Percentiles rank a stretch among this genome's conserved stretches.
These are phyloP conservation scores for Eretmocerus hayati DNA, from an alignment of 2,888 invertebrate species.

Conservation along the genomic window DNA sequence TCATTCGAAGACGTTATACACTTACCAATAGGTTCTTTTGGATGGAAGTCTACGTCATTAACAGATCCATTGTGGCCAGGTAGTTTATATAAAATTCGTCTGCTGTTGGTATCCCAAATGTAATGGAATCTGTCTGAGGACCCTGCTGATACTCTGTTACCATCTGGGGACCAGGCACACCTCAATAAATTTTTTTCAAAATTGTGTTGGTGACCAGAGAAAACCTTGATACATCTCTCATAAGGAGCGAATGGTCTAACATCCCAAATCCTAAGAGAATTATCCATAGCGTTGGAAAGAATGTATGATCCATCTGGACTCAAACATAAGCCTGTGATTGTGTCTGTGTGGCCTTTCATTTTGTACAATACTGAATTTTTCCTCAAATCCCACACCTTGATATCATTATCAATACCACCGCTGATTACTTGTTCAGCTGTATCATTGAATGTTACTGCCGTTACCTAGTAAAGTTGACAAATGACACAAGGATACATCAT, in stretches of 20 bases:
- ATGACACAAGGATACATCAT: not conserved
- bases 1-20: constrained; percentile 1
- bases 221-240: constrained; percentile 87
- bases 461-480: constrained; percentile 50
- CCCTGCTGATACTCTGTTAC: constrained; percentile 83
- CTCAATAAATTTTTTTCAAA: constrained; percentile 94
- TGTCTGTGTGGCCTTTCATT: constrained; percentile 90
- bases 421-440: constrained; percentile 91
- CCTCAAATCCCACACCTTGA: constrained; percentile 96
- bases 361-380: constrained; percentile 78
- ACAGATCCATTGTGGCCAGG: constrained; percentile 98
- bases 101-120: constrained; percentile 92
- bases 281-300: constrained; percentile 95
- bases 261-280: constrained; percentile 93
- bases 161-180: constrained; percentile 91
- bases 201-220: constrained; percentile 92
- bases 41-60: constrained; percentile 94
- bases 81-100: constrained; percentile 88
- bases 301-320: constrained; percentile 84
- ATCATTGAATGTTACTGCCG: constrained; percentile 88
- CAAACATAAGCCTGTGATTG: constrained; percentile 82
- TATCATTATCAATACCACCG: constrained; percentile 94
- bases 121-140: constrained; percentile 94
- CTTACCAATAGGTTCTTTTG: constrained; percentile 76
- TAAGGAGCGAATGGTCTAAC: constrained; percentile 89